A percentile compares a stretch with the other conserved stretches of the same genome.
phyloP scores from a whole-genome alignment of 1,140 invertebrate genomes.

The Drosophila malerkotliana region DNA sequence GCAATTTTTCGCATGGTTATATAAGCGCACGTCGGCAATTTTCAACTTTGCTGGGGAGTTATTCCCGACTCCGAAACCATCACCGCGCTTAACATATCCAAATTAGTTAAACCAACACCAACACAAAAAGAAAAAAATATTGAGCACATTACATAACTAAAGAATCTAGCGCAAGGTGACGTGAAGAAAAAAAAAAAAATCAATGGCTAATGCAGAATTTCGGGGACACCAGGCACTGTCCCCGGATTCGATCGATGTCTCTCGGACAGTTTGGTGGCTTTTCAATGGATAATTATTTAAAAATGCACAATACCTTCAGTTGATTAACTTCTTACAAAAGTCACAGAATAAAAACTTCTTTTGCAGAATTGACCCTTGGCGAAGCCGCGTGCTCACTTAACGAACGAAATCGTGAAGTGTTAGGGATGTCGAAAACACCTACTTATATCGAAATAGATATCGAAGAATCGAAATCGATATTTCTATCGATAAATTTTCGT shows the following conservation, averaged over 20 bases:
- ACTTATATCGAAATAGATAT: neutral
- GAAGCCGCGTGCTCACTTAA: conserved; percentile 82
- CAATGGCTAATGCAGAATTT: conserved; percentile 56
- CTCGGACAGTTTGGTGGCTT: conserved; percentile 11
- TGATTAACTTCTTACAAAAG: conserved; percentile 83
- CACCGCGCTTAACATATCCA: conserved; percentile 10
- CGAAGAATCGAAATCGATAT: too few relatives aligned
- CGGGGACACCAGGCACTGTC: conserved; percentile 45
- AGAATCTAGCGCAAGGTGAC: conserved; percentile 75
- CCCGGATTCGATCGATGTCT: conserved; percentile 1
- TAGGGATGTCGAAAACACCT: too few relatives aligned
- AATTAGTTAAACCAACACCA: conserved; percentile 58
- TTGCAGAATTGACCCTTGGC: conserved; percentile 80
- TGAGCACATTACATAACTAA: conserved; percentile 80
- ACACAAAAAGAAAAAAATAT: conserved; percentile 65
- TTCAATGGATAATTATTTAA: conserved; percentile 18
- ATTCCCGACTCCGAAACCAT: conserved; percentile 4
- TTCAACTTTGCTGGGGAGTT: conserved; percentile 1
- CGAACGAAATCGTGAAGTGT: conserved; percentile 76
- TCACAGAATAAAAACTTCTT: conserved; percentile 84
- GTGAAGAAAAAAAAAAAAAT: conserved; percentile 71
- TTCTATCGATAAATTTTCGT: too few relatives aligned
- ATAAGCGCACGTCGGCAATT: conserved; percentile 47
- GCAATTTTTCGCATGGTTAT: conserved; percentile 53
- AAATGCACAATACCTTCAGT: conserved; percentile 80